phyloP scores from a whole-genome alignment of 53 echinoderm and acorn worm species.

The Astropecten irregularis region DNA sequence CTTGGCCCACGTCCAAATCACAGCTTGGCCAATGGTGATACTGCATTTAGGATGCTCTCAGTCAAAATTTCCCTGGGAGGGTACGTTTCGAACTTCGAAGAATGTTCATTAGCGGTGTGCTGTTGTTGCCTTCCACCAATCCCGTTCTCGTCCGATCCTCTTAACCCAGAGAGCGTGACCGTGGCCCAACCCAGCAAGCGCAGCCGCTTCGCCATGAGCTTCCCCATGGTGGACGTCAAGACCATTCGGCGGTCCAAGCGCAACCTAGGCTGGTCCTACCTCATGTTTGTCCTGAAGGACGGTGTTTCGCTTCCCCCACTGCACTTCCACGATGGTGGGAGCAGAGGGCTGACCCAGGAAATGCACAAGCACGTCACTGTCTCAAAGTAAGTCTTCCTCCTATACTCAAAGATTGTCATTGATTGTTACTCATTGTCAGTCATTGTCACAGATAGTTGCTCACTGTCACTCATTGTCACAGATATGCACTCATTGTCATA shows the following conservation, averaged over 20 bases:
- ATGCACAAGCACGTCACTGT: constrained; percentile 86
- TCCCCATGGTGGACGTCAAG: constrained; percentile 74
- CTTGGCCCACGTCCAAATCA: too few relatives aligned
- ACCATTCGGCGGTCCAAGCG: constrained; percentile 91
- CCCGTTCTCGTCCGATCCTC: too few relatives aligned
- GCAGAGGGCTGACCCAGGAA: constrained; percentile 63
- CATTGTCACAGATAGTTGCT: too few relatives aligned
- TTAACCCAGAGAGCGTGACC: constrained; percentile 54
- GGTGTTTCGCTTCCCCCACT: constrained; percentile 87
- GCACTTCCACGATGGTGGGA: constrained; percentile 98
- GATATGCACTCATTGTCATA: too few relatives aligned
- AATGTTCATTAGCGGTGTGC: too few relatives aligned
- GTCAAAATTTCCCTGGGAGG: too few relatives aligned
- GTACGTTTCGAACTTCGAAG: too few relatives aligned
- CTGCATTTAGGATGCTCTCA: too few relatives aligned
- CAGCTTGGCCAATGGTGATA: too few relatives aligned
- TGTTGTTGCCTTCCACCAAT: too few relatives aligned
- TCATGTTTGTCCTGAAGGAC: constrained; percentile 88
- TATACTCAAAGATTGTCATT: neutral
- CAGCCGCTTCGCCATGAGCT: constrained; percentile 79
- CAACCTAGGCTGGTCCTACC: constrained; percentile 89
- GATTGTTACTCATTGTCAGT: neutral
- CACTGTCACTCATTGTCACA: too few relatives aligned
- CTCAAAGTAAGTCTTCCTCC: constrained; percentile 65
- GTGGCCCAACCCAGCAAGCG: constrained; percentile 64